Evolutionary conservation across 1,140 invertebrate species (phyloP).

Genomic region (Drosophila virilis): DNA sequence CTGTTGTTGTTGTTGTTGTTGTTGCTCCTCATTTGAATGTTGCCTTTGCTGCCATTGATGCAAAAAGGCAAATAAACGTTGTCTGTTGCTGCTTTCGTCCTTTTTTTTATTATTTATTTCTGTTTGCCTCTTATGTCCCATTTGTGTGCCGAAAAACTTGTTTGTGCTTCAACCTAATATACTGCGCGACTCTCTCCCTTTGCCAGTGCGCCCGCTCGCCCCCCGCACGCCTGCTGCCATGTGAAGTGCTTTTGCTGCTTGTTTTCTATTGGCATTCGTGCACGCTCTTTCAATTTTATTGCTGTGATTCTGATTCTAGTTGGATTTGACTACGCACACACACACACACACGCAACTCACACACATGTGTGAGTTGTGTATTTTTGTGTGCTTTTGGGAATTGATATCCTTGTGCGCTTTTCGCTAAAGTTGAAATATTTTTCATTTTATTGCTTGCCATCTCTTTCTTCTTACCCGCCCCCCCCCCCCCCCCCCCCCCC

Average conservation of each 20-base stretch:
- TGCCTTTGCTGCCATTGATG: slow-evolving; percentile 54
- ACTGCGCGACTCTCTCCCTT: slow-evolving; percentile 22
- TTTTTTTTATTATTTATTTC: not conserved
- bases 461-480: not conserved
- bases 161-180: slow-evolving; percentile 73
- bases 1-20: slow-evolving; percentile 13
- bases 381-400: slow-evolving; percentile 61
- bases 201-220: not conserved
- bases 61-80: slow-evolving; percentile 66
- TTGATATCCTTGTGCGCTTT: slow-evolving; percentile 81
- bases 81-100: slow-evolving; percentile 31
- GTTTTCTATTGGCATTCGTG: slow-evolving; percentile 77
- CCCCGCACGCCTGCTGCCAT: slow-evolving; percentile 2
- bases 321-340: slow-evolving; percentile 74
- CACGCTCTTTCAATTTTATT: slow-evolving; percentile 81
- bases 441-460: slow-evolving; percentile 76
- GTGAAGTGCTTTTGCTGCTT: slow-evolving; percentile 54
- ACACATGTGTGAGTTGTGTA: slow-evolving; percentile 12
- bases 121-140: slow-evolving; percentile 43
- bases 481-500: not conserved
- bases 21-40: slow-evolving; percentile 50
- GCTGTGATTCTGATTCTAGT: slow-evolving; percentile 80
- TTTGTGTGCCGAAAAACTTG: slow-evolving; percentile 59
- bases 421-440: slow-evolving; percentile 79
- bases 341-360: slow-evolving; percentile 15